Conservation (phyloP, 1,140 invertebrate species). For the Drosophila setifemur region DNA sequence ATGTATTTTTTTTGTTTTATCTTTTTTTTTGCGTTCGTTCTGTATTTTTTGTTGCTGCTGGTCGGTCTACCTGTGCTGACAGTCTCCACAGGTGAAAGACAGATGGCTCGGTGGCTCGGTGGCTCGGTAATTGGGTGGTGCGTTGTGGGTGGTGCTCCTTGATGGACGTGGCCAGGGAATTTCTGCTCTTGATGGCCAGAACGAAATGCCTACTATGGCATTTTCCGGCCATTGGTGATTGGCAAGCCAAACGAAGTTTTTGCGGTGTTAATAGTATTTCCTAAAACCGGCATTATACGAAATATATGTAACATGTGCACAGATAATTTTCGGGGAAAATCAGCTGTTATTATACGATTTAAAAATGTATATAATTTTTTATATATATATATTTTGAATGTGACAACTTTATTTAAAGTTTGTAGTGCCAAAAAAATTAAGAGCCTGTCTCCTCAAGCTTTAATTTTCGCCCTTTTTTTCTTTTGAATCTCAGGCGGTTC, state of each 20-base stretch:
- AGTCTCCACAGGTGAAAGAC: slow-evolving; percentile 44
- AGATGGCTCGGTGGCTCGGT: slow-evolving; percentile 9
- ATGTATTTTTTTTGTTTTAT: slow-evolving; percentile 11
- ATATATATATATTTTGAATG: too few species aligned
- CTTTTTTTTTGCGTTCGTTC: too few species aligned
- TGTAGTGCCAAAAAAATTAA: too few species aligned
- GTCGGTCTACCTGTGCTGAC: slow-evolving; percentile 14
- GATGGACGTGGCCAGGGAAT: slow-evolving; percentile 34
- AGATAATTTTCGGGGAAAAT: too few species aligned
- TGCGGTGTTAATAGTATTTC: slow-evolving; percentile 2
- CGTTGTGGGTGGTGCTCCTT: background rate
- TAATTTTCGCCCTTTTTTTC: background rate
- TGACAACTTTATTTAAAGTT: too few species aligned
- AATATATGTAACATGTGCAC: too few species aligned
- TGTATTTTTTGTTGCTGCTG: background rate
- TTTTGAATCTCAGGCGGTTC: background rate
- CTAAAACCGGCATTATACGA: background rate
- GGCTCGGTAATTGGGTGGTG: background rate
- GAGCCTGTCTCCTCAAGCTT: background rate
- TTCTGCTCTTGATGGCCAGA: slow-evolving; percentile 25
- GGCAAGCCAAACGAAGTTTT: slow-evolving; percentile 2
- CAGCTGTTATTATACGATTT: too few species aligned
- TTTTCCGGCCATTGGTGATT: slow-evolving; percentile 11
- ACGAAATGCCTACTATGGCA: slow-evolving; percentile 10
- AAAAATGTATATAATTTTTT: background rate